Evolutionary conservation across 2,797 vertebrate species (phyloP).

Genomic region (Intellagama lesueurii): DNA sequence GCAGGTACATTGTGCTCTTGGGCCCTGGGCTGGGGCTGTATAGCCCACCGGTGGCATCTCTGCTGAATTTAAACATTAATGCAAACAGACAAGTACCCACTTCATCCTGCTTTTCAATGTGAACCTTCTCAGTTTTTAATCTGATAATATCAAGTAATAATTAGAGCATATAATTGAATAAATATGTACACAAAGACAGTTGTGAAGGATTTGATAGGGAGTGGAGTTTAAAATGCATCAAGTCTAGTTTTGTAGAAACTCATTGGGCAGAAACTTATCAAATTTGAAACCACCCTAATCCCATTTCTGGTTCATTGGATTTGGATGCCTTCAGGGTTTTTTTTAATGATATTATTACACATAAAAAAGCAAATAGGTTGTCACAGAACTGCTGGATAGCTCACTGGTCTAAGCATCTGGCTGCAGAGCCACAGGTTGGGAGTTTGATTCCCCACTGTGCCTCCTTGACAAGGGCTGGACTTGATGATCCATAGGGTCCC

Average conservation of each 20-base stretch:
- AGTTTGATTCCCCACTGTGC: too few relatives aligned
- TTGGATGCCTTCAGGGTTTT: neutral
- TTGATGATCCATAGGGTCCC: too few relatives aligned
- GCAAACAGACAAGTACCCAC: conserved; percentile 5
- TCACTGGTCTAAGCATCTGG: too few relatives aligned
- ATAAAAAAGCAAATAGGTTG: neutral
- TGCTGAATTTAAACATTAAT: neutral
- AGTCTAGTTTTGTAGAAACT: conserved; percentile 40
- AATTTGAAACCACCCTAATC: neutral
- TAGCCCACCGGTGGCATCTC: too few relatives aligned
- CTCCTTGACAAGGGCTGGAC: too few relatives aligned
- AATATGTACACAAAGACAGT: neutral
- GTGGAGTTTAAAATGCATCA: neutral
- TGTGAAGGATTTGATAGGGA: neutral
- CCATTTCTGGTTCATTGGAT: neutral
- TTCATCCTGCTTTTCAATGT: rapidly evolving
- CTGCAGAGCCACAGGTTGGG: too few relatives aligned
- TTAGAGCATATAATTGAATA: neutral
- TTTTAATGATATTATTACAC: neutral
- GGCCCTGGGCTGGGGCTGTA: too few relatives aligned
- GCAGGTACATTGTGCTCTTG: too few relatives aligned
- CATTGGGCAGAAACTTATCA: conserved; percentile 46
- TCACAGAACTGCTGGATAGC: too few relatives aligned
- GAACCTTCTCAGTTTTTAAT: neutral
- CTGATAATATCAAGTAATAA: conserved; percentile 23